phyloP scores from a whole-genome alignment of 2,888 invertebrate species.

The Drosophila fulvimacula region DNA sequence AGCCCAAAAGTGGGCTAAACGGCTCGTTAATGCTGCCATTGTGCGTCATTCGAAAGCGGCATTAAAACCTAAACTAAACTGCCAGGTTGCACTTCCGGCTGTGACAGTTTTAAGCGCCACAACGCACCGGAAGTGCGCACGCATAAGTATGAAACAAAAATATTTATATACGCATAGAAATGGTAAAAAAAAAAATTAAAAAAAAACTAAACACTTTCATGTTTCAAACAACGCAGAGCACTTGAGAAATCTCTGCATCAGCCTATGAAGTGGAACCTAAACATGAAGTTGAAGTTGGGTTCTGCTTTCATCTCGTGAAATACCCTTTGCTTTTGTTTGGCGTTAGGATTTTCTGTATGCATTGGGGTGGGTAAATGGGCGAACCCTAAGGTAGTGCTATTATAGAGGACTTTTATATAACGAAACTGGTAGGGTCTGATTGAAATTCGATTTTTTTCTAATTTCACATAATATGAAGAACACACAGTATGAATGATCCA shows the following conservation, averaged over 20 bases:
- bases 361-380: slow-evolving; percentile 4
- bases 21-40: slow-evolving; percentile 68
- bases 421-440: no score
- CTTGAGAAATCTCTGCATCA: slow-evolving; percentile 36
- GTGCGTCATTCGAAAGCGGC: slow-evolving; percentile 49
- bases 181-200: slow-evolving; percentile 16
- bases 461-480: not conserved
- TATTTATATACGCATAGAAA: not conserved
- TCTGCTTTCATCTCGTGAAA: slow-evolving; percentile 9
- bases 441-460: not conserved
- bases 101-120: slow-evolving; percentile 72
- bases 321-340: slow-evolving; percentile 14
- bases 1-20: slow-evolving; percentile 69
- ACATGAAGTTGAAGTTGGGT: not conserved
- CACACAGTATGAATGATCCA: not conserved
- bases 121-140: slow-evolving; percentile 63
- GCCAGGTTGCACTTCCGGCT: slow-evolving; percentile 79
- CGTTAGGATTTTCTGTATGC: not conserved
- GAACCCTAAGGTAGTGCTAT: not conserved
- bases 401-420: not conserved
- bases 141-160: slow-evolving; percentile 31
- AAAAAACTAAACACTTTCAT: slow-evolving; percentile 47
- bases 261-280: slow-evolving; percentile 25
- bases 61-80: slow-evolving; percentile 36
- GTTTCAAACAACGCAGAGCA: slow-evolving; percentile 38